Base-by-base conservation (phyloP, 2,888 invertebrate genomes). In the Lasioglossum oenotherae region DNA sequence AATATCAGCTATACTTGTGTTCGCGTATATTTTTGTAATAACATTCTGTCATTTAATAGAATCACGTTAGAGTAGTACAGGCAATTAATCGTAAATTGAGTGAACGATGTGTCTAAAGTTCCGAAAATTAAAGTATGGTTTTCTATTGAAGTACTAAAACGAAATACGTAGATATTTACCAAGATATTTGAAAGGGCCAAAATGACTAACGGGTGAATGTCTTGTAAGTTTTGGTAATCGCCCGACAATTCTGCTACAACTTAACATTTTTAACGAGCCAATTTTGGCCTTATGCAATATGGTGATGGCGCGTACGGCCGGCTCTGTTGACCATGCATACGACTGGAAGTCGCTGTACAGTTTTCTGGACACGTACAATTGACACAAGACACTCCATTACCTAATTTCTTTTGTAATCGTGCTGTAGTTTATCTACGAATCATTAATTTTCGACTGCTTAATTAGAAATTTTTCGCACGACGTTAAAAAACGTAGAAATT, bases 251-350 rank as follows among this genome's bases (percentile, higher is more conserved):
- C 93, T 93, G 77, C 93, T 91, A 87, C 91, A 94, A 86, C 93
- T 93, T 88, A 95, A 93, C 95, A 95, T 95, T 92, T 93, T 94
- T 90, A 85, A 87, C 86, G 87, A 83, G 90, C 87, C 89, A 84
- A 87, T 87, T 81, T 84, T 86, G 88, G 82, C 89, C 92, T 93
- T 93, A 92, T 80, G 93, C 93, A 93, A 93, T 93, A 92, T 93
- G 87, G 81, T 89, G 78, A 78, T 84, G 84, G 69, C 80, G 89
- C 84, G 85, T 79, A 82, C 77, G 80, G 72, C 75, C 84, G 64
- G 86, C 85, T 81, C 82, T 84, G 77, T 87, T 84, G 77, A 87
- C 81, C 82, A 71, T 72, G 80, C 80, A 72, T 69, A 83, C 85
- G 82, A 81, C 84, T 90, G 85, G 74, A 77, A 81, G 77, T 73